Conservation (phyloP, 2,888 invertebrate species). For the Caenorhabditis sp. region DNA sequence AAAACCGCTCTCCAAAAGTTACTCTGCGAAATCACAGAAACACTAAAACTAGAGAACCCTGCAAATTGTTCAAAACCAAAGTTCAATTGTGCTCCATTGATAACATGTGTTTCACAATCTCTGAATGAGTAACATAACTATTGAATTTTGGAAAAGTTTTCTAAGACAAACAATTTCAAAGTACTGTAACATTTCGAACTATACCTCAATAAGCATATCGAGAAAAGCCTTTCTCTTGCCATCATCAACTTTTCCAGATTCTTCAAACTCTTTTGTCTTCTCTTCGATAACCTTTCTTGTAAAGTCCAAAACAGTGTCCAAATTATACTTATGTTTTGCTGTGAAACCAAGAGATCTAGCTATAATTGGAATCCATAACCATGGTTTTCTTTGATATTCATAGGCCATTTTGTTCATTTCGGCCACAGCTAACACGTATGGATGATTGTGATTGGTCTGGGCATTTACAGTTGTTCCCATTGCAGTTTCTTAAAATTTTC, state of each 20-base stretch:
- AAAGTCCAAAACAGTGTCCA: constrained; percentile 55
- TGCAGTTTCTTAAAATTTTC: constrained; percentile 69
- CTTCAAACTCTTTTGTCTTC: constrained; percentile 16
- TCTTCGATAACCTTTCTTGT: constrained; percentile 46
- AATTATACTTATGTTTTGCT: constrained; percentile 30
- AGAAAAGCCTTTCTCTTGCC: constrained; percentile 71
- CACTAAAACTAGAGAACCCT: too few species aligned
- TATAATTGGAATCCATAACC: constrained; percentile 75
- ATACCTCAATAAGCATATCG: constrained; percentile 72
- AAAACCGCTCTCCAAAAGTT: too few species aligned
- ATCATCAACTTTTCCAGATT: constrained; percentile 14
- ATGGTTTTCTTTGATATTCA: constrained; percentile 72
- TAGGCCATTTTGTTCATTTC: constrained; percentile 55
- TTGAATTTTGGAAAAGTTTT: too few species aligned
- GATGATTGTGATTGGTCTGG: constrained; percentile 53
- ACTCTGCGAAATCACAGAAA: too few species aligned
- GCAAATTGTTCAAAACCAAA: too few species aligned
- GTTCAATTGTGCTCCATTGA: too few species aligned
- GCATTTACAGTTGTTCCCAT: constrained; percentile 64
- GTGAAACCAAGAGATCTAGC: constrained; percentile 76
- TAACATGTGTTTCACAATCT: too few species aligned
- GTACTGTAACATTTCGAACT: background rate
- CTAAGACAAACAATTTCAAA: too few species aligned
- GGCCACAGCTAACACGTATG: constrained; percentile 59
- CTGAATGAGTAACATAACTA: too few species aligned